Base-by-base conservation (phyloP, 2,113 vertebrate genomes). In the Xiphophorus hellerii region DNA sequence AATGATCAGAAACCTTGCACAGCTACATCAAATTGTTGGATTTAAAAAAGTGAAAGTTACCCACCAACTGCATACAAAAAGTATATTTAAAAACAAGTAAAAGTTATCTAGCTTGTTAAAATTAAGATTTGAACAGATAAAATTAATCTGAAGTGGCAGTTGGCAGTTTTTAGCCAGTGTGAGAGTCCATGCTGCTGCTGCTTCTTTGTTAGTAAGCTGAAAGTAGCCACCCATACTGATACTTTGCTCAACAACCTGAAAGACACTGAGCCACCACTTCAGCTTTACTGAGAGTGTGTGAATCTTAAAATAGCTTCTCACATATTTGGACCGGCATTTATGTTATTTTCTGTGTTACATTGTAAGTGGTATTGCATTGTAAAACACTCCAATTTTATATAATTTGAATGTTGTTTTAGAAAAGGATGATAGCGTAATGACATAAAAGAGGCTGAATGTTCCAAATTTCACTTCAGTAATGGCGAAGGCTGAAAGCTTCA, bases 171-270 rank as follows among this genome's bases (percentile, higher is more conserved):
- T 71, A 80, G 78, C 48, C 42, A 30, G 61, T 27, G 5, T 66
- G 71, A 82, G 31, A 81, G 69, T 67, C 67, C 42, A 37, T 35
- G 62, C 71, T 66, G 37, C 67, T 69, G 66, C 77, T 71, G 75
- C 66, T 42, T 71, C 71, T 66, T 66, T 81, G 66, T 86, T 81
- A 71, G 69, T 66, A 20, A 1, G 33, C 71, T 76, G 62, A 63
- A 76, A 68, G 77, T 35, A 66, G 42, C 22, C 63, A 67, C 75
- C 35, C n/a, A 44, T 75, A 73, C n/a, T 13, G 35, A 54, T 75
- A 61, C 81, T 84, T 60, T 74, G 76, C 78, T 70, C 71, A 82
- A 74, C 31, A 60, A 62, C 72, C 68, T 78, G 69, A 84, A 62
- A 77, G 64, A 79, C 66, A 78, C 51, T 42, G 66, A 77, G 74